Base-by-base conservation (phyloP, 2,113 vertebrate species). In the Salvelinus alpinus region DNA sequence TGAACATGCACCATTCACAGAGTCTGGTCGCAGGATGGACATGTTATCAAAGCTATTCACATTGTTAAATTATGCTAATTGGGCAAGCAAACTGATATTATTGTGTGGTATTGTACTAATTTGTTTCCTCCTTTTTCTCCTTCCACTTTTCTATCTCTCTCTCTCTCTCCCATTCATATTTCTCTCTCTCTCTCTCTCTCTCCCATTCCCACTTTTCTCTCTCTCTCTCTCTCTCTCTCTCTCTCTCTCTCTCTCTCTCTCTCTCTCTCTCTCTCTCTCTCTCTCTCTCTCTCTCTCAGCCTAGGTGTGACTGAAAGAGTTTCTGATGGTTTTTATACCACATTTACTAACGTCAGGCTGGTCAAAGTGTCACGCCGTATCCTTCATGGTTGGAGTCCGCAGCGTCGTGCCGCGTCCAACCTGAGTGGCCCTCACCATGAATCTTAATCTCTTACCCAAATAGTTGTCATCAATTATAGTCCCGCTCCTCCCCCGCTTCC, bases 391-490 rank as follows among this genome's bases (percentile, higher is more conserved):
- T 83, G 68, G 59, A 78, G 84, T 24, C 20, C 70, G 51, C 74
- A 54, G n/a, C 66, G 59, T 84, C 79, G 51, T 54, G 16, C 51
- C 51, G 16, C 16, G 51, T 54, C 38, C 9, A 44, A 9, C 9
- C 38, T 44, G 9, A 12, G 38, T 3, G 38, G 38, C 38, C 38
- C 38, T 44, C 38, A 44, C 38, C 38, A 44, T 44, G 38, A 44
- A 44, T 44, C 38, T 44, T 92, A 92, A 92, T 94, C 88, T 89
- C 60, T 76, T 89, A 88, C 82, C 86, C 85, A 88, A 91, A 92
- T 84, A 89, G 87, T 90, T 84, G 87, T 88, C 90, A 92, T 94
- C 90, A 93, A 92, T 94, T 94, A 92, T 91, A 70, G 70, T 69
- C 88, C 84, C 88, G 84, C 84, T 82, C 85, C 81, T 84, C 82